Evolutionary conservation across 2,888 invertebrate species (phyloP).

Genomic region (Amiota communis): DNA sequence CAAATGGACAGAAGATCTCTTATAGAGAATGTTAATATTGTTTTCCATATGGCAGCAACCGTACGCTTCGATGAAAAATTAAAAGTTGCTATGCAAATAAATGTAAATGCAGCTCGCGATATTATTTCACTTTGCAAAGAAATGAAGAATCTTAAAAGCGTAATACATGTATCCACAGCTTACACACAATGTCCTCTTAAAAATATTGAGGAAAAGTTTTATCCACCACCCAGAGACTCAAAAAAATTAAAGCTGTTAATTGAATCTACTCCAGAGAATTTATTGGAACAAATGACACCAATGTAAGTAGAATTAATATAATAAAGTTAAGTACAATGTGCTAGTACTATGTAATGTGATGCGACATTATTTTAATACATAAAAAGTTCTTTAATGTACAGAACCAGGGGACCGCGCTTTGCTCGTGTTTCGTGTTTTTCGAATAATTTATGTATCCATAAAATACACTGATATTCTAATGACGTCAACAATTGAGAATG

Average conservation of each 20-base stretch:
- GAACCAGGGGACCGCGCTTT: no score
- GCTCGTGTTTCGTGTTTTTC: no score
- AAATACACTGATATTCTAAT: no score
- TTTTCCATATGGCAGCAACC: slow-evolving; percentile 77
- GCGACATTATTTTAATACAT: no score
- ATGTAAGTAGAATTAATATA: slow-evolving; percentile 69
- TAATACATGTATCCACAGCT: slow-evolving; percentile 77
- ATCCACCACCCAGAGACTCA: slow-evolving; percentile 75
- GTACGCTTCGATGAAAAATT: slow-evolving; percentile 83
- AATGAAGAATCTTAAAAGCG: slow-evolving; percentile 75
- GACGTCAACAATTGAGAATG: no score
- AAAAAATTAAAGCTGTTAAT: slow-evolving; percentile 75
- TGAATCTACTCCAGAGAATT: slow-evolving; percentile 75
- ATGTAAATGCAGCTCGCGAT: slow-evolving; percentile 81
- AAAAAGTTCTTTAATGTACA: no score
- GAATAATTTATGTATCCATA: no score
- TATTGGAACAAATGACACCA: slow-evolving; percentile 75
- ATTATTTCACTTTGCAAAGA: slow-evolving; percentile 79
- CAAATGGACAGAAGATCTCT: slow-evolving; percentile 73
- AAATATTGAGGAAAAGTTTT: slow-evolving; percentile 76
- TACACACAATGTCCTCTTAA: slow-evolving; percentile 75
- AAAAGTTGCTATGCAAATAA: slow-evolving; percentile 82
- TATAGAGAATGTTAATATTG: slow-evolving; percentile 74
- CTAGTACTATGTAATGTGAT: neutral
- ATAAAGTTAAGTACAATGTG: neutral